Evolutionary conservation across 2,888 invertebrate species (phyloP).

Genomic region (Chrysolina americana): DNA sequence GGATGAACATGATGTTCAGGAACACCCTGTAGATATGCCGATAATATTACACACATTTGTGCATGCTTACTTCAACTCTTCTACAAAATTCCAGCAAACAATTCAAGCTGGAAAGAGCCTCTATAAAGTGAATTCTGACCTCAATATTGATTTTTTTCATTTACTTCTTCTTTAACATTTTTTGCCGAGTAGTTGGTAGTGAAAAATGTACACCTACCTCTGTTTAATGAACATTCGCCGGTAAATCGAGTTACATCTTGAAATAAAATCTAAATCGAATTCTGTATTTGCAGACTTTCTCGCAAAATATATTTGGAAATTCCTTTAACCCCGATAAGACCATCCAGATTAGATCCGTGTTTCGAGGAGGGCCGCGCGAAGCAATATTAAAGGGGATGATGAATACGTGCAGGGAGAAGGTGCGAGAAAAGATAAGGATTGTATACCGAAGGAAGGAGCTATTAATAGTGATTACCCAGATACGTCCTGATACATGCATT

Average conservation of each 20-base stretch:
- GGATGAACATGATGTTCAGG: too few species aligned
- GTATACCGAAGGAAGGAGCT: slow-evolving; percentile 58
- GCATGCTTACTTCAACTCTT: too few species aligned
- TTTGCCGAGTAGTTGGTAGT: too few species aligned
- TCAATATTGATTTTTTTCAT: too few species aligned
- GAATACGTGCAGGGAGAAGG: slow-evolving; percentile 54
- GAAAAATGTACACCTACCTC: too few species aligned
- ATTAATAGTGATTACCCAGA: slow-evolving; percentile 62
- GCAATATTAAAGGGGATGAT: slow-evolving; percentile 53
- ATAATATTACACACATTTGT: too few species aligned
- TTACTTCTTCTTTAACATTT: too few species aligned
- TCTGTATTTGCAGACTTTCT: slow-evolving; percentile 5
- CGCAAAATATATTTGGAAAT: slow-evolving; percentile 14
- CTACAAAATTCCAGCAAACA: too few species aligned
- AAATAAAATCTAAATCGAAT: slow-evolving; percentile 20
- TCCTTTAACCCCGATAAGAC: slow-evolving; percentile 19
- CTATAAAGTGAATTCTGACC: too few species aligned
- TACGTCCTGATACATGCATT: slow-evolving; percentile 50
- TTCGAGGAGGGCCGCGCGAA: slow-evolving; percentile 30
- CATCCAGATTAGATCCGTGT: slow-evolving; percentile 27
- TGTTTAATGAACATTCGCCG: not conserved
- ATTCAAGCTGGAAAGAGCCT: too few species aligned
- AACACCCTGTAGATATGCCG: too few species aligned
- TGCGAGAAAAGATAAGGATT: slow-evolving; percentile 55
- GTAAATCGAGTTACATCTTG: slow-evolving; percentile 1